These are phyloP conservation scores for Dasypolia templi DNA, from an alignment of 2,888 invertebrate species.

Conservation along the genomic window DNA sequence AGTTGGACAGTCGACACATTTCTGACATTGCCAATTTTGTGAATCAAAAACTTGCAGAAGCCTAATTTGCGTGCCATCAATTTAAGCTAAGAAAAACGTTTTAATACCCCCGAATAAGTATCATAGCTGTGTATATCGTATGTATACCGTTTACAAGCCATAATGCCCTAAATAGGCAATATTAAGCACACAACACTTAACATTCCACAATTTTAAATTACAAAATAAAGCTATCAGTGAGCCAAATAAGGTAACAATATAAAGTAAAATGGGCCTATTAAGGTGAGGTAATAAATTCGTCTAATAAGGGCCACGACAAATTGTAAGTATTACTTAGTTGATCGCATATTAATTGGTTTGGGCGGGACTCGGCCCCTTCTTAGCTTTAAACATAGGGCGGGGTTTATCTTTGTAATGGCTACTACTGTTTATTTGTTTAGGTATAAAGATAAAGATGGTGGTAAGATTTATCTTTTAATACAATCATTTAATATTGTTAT, in stretches of 20 bases:
- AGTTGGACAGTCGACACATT: no score
- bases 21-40: background rate
- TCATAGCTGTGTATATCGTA: constrained; percentile 8
- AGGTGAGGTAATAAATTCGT: constrained; percentile 76
- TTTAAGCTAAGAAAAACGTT: constrained; percentile 10
- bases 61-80: constrained; percentile 2
- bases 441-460: no score
- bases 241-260: constrained; percentile 70
- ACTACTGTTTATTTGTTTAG: constrained; percentile 19
- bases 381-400: constrained; percentile 35
- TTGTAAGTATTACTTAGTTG: constrained; percentile 77
- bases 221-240: constrained; percentile 70
- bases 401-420: constrained; percentile 20
- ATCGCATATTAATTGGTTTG: constrained; percentile 76
- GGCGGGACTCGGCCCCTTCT: constrained; percentile 50
- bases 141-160: constrained; percentile 25
- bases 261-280: constrained; percentile 72
- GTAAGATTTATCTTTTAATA: background rate
- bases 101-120: constrained; percentile 13
- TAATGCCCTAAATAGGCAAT: constrained; percentile 31
- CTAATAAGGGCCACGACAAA: constrained; percentile 79
- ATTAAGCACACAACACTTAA: constrained; percentile 46
- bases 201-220: constrained; percentile 58
- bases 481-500: background rate
- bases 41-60: background rate